Evolutionary conservation across 2,113 vertebrate genomes (phyloP).

Genomic region (Gadus chalcogrammus): DNA sequence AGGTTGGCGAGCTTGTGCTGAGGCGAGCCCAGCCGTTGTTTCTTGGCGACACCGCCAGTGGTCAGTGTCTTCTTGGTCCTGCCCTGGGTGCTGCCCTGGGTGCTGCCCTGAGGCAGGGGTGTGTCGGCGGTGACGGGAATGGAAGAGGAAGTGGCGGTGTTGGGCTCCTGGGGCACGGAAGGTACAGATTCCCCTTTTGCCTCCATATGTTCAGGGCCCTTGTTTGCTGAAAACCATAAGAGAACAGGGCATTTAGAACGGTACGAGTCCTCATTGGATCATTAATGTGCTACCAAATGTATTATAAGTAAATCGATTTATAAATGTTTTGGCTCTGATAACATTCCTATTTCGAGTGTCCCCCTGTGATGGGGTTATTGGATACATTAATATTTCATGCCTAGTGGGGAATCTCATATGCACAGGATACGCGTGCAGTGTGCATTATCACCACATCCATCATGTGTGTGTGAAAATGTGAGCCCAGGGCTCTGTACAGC

Average conservation of each 20-base stretch:
- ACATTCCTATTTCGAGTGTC: too few relatives aligned
- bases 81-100: constrained; percentile 30
- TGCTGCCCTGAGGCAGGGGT: constrained; percentile 5
- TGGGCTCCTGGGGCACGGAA: constrained; percentile 19
- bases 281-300: too few relatives aligned
- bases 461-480: too few relatives aligned
- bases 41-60: constrained; percentile 23
- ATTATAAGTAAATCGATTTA: too few relatives aligned
- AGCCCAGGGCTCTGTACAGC: too few relatives aligned
- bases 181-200: constrained; percentile 22
- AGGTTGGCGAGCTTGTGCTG: constrained; percentile 46
- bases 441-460: too few relatives aligned
- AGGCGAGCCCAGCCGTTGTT: constrained; percentile 20
- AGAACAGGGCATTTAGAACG: constrained; percentile 25
- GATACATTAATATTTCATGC: too few relatives aligned
- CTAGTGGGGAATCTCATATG: too few relatives aligned
- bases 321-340: background rate
- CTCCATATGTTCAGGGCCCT: constrained; percentile 36
- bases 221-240: constrained; percentile 35
- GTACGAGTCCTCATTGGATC: background rate
- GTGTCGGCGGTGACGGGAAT: constrained; percentile 11
- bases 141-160: constrained; percentile 12
- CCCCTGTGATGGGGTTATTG: too few relatives aligned
- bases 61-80: constrained; percentile 44
- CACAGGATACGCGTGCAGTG: too few relatives aligned